These are phyloP conservation scores for Drosophila azteca DNA, from an alignment of 1,140 invertebrate genomes.

Conservation along the genomic window DNA sequence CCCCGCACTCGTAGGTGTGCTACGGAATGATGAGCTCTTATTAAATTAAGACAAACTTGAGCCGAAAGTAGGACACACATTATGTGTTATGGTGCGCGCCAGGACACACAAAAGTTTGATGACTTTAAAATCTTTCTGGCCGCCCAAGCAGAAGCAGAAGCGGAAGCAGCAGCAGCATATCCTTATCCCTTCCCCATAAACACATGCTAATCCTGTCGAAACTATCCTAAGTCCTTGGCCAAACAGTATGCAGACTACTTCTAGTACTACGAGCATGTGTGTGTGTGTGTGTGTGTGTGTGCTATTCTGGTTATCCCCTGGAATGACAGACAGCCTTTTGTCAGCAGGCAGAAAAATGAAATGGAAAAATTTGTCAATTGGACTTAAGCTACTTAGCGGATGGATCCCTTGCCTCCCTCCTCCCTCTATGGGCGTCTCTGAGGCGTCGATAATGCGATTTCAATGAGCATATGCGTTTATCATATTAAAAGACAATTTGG, in stretches of 20 bases:
- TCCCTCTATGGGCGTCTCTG: background rate
- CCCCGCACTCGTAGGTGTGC: background rate
- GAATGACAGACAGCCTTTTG: constrained; percentile 25
- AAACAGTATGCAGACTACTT: constrained; percentile 2
- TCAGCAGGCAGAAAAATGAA: constrained; percentile 19
- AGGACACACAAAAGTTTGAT: too few species aligned
- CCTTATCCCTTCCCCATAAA: constrained; percentile 20
- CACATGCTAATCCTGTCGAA: constrained; percentile 34
- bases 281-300: too few species aligned
- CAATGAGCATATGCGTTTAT: constrained; percentile 73
- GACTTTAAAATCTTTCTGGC: too few species aligned
- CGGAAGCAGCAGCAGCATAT: too few species aligned
- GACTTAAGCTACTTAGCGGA: constrained; percentile 53
- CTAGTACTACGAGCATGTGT: background rate
- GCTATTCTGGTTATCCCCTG: background rate
- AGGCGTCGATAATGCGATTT: constrained; percentile 66
- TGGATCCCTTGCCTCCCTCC: too few species aligned
- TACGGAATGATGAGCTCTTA: too few species aligned
- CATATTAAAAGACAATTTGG: constrained; percentile 77
- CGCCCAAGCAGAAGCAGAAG: too few species aligned
- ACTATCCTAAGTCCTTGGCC: constrained; percentile 42
- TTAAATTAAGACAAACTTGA: too few species aligned
- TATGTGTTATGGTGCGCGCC: too few species aligned
- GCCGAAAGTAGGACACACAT: too few species aligned
- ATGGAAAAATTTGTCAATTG: constrained; percentile 42